Conservation (phyloP, 1,140 invertebrate species). For the Dendrolimus kikuchii region DNA sequence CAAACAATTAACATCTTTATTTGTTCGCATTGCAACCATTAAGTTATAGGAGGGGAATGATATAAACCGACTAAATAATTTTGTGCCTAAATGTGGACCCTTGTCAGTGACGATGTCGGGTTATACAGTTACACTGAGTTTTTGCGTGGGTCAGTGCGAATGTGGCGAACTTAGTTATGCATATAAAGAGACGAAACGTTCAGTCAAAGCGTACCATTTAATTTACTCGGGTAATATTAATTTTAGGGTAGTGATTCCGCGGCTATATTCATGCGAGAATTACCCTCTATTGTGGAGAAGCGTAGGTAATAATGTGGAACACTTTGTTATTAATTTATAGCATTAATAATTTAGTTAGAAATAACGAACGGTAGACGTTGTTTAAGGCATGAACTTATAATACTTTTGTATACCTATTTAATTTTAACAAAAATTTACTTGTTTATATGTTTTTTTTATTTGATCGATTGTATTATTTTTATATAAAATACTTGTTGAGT, state of each 20-base stretch:
- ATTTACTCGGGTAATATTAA: conserved; percentile 48
- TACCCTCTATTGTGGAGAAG: conserved; percentile 25
- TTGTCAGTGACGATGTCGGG: conserved; percentile 1
- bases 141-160: conserved; percentile 20
- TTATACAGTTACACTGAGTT: conserved; percentile 16
- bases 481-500: too few relatives aligned
- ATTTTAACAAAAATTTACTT: too few relatives aligned
- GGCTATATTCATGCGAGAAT: conserved; percentile 25
- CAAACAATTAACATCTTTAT: conserved; percentile 28
- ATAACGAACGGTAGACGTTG: too few relatives aligned
- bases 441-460: too few relatives aligned
- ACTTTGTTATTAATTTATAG: conserved; percentile 7
- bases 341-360: too few relatives aligned
- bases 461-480: too few relatives aligned
- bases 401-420: too few relatives aligned
- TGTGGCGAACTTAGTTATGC: conserved; percentile 34
- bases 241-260: conserved; percentile 44
- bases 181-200: conserved; percentile 13
- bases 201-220: conserved; percentile 25
- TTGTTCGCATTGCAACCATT: conserved; percentile 26
- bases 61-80: conserved; percentile 27
- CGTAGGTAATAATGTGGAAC: conserved; percentile 41
- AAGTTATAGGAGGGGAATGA: conserved; percentile 20
- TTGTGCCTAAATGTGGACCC: conserved; percentile 7
- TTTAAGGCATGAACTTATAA: too few relatives aligned